phyloP scores from a whole-genome alignment of 2,888 invertebrate species.

The Neoitamus cyanurus region DNA sequence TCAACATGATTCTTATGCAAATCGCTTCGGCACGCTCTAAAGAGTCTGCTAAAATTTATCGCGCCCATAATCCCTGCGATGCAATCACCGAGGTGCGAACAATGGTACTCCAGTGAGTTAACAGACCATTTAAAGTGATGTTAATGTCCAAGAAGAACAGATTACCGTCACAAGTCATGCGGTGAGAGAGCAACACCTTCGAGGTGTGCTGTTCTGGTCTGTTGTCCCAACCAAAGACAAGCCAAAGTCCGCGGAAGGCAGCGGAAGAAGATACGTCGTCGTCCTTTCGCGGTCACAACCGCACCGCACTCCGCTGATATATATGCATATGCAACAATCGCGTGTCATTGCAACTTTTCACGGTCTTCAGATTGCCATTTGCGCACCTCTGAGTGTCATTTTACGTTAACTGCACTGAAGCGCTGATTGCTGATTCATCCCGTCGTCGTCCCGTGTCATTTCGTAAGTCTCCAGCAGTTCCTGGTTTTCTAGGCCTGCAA shows the following conservation, averaged over 20 bases:
- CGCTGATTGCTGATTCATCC: constrained; percentile 26
- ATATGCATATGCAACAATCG: constrained; percentile 28
- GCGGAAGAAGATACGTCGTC: neutral
- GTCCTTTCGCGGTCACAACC: neutral
- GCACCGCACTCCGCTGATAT: neutral
- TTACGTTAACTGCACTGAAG: neutral
- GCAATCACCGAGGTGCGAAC: constrained; percentile 19
- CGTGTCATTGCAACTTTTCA: constrained; percentile 34
- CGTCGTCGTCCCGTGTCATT: neutral
- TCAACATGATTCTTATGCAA: neutral
- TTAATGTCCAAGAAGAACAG: constrained; percentile 15
- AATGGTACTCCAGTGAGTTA: neutral
- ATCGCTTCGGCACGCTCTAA: neutral
- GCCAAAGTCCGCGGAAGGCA: too few relatives aligned
- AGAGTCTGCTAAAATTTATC: neutral
- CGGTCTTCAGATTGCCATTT: constrained; percentile 23
- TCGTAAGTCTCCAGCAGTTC: neutral
- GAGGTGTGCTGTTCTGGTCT: neutral
- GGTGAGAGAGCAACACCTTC: neutral
- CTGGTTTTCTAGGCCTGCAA: neutral
- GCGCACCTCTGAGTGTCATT: constrained; percentile 22
- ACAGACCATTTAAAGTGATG: constrained; percentile 17
- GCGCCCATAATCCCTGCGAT: neutral
- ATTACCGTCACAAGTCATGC: constrained; percentile 20
- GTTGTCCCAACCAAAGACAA: neutral